phyloP scores from a whole-genome alignment of 2,888 invertebrate species.

The Theodoxus fluviatilis region DNA sequence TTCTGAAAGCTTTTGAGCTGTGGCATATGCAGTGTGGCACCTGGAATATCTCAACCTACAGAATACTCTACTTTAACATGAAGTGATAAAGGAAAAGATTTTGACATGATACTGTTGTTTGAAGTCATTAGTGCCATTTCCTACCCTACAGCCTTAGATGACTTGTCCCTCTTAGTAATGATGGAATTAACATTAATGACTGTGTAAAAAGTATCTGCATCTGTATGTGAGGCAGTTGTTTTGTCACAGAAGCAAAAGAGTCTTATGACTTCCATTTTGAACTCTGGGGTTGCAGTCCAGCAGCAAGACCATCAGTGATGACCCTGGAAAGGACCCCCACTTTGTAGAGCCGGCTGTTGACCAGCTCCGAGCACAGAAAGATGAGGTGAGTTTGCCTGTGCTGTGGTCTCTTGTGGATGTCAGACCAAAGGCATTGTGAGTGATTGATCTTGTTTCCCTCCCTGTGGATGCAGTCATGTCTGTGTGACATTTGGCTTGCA shows the following conservation, averaged over 20 bases:
- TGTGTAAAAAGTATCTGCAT: too few relatives aligned
- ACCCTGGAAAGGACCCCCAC: slow-evolving; percentile 75
- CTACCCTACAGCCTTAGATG: too few relatives aligned
- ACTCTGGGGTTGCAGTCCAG: slow-evolving; percentile 47
- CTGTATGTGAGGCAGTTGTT: not conserved
- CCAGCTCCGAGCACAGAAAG: slow-evolving; percentile 73
- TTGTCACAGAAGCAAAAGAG: not conserved
- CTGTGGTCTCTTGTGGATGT: not conserved
- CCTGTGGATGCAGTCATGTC: not conserved
- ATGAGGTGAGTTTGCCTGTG: slow-evolving; percentile 68
- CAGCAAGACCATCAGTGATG: slow-evolving; percentile 68
- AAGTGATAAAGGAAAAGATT: too few relatives aligned
- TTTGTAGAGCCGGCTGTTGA: slow-evolving; percentile 77
- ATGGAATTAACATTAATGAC: too few relatives aligned
- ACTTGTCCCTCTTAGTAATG: too few relatives aligned
- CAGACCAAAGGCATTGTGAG: not conserved
- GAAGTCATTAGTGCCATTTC: too few relatives aligned
- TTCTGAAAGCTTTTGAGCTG: too few relatives aligned
- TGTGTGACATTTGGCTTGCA: not conserved
- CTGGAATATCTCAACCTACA: not conserved
- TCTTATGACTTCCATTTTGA: not conserved
- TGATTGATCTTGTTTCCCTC: not conserved
- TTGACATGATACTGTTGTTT: too few relatives aligned
- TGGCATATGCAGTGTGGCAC: too few relatives aligned
- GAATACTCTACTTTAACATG: not conserved